phyloP scores from a whole-genome alignment of 2,888 invertebrate genomes.

The Seira musarum region DNA sequence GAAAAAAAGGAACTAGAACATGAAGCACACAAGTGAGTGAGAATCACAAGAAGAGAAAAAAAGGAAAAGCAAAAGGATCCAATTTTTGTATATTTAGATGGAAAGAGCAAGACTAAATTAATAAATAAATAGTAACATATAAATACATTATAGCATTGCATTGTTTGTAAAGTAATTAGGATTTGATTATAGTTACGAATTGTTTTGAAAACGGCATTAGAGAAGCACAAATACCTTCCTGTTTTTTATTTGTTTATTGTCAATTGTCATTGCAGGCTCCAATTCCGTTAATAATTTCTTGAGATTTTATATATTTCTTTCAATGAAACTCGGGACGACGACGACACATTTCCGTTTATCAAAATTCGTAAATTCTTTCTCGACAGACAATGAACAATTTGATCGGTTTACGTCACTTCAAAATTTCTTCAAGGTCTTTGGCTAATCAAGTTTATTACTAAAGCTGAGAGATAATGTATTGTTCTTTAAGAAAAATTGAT shows the following conservation, averaged over 20 bases:
- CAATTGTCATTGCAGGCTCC: not conserved
- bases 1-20: not conserved
- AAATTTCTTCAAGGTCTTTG: no score
- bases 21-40: not conserved
- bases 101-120: not conserved
- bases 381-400: no score
- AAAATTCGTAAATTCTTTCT: no score
- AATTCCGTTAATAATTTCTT: no score
- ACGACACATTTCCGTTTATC: no score
- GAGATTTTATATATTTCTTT: no score
- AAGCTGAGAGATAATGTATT: no score
- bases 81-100: not conserved
- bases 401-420: no score
- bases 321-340: no score
- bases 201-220: not conserved
- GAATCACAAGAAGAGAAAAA: not conserved
- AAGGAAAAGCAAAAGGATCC: not conserved
- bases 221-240: not conserved
- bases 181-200: not conserved
- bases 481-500: no score
- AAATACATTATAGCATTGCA: not conserved
- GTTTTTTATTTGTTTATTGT: not conserved
- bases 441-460: no score
- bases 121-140: not conserved
- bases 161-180: not conserved